Conservation (phyloP, 1,140 invertebrate species). For the Acromyrmex echinatior region DNA sequence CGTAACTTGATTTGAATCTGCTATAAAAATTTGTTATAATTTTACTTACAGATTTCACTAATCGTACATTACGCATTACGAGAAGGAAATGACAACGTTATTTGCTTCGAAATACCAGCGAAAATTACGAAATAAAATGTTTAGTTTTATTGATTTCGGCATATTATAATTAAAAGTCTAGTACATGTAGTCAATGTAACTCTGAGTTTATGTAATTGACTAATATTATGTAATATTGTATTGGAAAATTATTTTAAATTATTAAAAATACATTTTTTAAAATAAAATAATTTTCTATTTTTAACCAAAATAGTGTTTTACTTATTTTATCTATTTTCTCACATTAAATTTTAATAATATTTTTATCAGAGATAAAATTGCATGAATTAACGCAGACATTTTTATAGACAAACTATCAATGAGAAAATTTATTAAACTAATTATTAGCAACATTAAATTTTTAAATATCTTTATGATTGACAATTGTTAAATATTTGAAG, state of each 20-base stretch:
- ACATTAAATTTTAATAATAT: not conserved
- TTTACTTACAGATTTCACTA: conserved; percentile 83
- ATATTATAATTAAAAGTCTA: conserved; percentile 28
- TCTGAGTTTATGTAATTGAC: conserved; percentile 25
- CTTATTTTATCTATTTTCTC: not conserved
- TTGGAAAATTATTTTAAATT: too few relatives aligned
- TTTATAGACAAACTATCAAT: too few relatives aligned
- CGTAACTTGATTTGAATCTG: conserved; percentile 7
- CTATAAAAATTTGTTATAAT: conserved; percentile 36
- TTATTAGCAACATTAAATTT: not conserved
- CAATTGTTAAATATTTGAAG: conserved; percentile 21
- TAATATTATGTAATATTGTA: not conserved
- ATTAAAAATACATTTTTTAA: too few relatives aligned
- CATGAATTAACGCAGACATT: not conserved
- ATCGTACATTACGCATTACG: conserved; percentile 89
- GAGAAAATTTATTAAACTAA: not conserved
- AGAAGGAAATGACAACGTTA: conserved; percentile 82
- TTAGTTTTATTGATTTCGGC: not conserved
- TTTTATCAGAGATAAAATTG: not conserved
- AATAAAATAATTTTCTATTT: too few relatives aligned
- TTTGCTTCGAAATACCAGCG: conserved; percentile 90
- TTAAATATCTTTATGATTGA: not conserved
- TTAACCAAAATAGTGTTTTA: too few relatives aligned
- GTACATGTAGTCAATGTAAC: not conserved
- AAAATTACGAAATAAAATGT: conserved; percentile 85